Base-by-base conservation (phyloP, 2,113 vertebrate genomes). In the Pseudorasbora parva region DNA sequence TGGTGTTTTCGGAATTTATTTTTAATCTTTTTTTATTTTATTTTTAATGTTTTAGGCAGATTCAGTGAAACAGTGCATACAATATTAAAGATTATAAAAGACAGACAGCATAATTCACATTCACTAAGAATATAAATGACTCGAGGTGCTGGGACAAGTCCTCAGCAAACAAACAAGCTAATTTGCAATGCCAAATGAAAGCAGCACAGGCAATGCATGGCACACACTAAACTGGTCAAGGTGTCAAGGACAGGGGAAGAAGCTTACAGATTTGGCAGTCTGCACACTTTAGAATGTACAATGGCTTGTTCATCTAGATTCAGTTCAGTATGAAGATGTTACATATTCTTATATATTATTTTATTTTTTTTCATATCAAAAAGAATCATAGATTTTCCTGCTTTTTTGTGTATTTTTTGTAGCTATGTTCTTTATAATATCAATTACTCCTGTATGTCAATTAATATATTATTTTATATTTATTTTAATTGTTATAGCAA, bases 81-180 rank as follows among this genome's bases (percentile, higher is more conserved):
- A 83, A 59, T 87, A 87, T 83, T 75, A 83, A 87, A 73, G 86
- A 82, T 87, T 82, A 75, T 68, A 78, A 21, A 11, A 60, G 21
- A 66, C 75, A 83, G 56, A 82, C 68, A 80, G 76, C 74, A 76
- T 83, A 56, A 82, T 83, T 79, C 62, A 8, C 84, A 73, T 60
- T 69, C 86, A 68, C 89, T 93, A 89, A 86, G 91, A 93, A 94
- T 91, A 92, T 89, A 93, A 93, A 94, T 92, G 89, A 91, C 86
- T 90, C 88, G 86, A 91, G 90, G 89, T 69, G 56, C 85, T 37
- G 25, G 86, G 89, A 87, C 88, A 88, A 88, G 86, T 80, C 89
- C 84, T 84, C 89, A 12, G 43, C 84, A 93, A 91, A 93, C 89
- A 93, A 93, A 92, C 86, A 90, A 77, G 89, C 87, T 90, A 86